Evolutionary conservation across 2,888 invertebrate species (phyloP).

Genomic region (Philereme transversata): DNA sequence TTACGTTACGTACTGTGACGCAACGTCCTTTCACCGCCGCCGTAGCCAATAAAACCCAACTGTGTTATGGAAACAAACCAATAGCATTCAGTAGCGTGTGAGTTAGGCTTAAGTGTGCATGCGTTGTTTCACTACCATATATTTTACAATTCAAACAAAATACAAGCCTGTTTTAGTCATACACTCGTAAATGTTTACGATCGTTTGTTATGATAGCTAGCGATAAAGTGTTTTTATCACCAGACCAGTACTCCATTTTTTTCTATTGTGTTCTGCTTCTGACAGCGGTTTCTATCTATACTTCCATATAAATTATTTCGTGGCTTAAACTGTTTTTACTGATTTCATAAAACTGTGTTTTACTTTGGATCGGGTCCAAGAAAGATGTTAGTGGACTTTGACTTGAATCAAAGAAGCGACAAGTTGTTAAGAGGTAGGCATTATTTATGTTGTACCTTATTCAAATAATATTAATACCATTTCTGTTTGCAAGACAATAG

Average conservation of each 20-base stretch:
- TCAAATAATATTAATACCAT: too few species aligned
- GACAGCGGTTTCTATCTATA: constrained; percentile 1
- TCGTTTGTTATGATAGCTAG: constrained; percentile 11
- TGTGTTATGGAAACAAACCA: constrained; percentile 16
- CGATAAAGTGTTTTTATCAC: constrained; percentile 23
- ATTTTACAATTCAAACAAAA: constrained; percentile 12
- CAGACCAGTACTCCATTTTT: not conserved
- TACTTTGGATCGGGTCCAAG: constrained; percentile 2
- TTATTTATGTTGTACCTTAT: not conserved
- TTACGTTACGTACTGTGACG: constrained; percentile 25
- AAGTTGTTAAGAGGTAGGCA: constrained; percentile 19
- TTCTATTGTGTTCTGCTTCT: constrained; percentile 5
- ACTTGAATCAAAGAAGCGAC: constrained; percentile 8
- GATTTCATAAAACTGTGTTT: constrained; percentile 7
- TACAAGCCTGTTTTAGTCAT: constrained; percentile 1
- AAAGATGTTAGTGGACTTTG: constrained; percentile 15
- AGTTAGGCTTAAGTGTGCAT: constrained; percentile 19
- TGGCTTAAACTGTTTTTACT: not conserved
- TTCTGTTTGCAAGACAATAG: too few species aligned
- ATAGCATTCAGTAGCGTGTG: constrained; percentile 22
- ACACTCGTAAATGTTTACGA: constrained; percentile 2
- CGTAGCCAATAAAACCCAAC: constrained; percentile 13
- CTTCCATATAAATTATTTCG: not conserved
- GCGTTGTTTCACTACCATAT: constrained; percentile 5
- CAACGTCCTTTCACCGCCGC: constrained; percentile 27